Evolutionary conservation across 2,113 vertebrate species (phyloP).

Genomic region (Clarias gariepinus): DNA sequence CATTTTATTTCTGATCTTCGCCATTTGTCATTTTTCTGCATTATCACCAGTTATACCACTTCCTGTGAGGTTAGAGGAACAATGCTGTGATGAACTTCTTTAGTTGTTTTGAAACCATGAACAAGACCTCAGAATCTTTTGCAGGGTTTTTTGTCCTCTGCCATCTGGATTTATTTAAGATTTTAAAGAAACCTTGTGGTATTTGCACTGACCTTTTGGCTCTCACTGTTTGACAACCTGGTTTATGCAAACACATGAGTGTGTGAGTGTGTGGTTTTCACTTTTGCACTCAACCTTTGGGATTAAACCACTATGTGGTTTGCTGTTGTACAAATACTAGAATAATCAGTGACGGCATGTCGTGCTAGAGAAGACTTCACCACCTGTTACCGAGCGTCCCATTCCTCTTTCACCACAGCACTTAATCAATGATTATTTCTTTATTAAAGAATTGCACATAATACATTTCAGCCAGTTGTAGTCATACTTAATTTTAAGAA

Average conservation of each 20-base stretch:
- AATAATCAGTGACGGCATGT: not conserved
- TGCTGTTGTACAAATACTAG: not conserved
- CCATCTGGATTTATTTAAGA: not conserved
- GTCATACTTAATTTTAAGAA: not conserved
- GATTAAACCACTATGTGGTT: not conserved
- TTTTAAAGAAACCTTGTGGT: not conserved
- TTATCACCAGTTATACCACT: not conserved
- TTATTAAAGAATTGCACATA: not conserved
- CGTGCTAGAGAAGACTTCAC: not conserved
- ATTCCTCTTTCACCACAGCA: not conserved
- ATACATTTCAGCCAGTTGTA: not conserved
- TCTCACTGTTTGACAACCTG: not conserved
- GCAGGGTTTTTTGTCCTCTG: not conserved
- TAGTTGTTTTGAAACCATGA: not conserved
- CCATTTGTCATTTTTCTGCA: not conserved
- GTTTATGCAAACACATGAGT: not conserved
- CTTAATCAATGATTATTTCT: not conserved
- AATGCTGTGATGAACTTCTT: not conserved
- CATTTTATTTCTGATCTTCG: not conserved
- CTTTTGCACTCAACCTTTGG: not conserved
- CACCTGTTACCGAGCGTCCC: not conserved
- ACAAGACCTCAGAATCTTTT: not conserved
- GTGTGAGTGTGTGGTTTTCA: not conserved
- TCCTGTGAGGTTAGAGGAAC: not conserved
- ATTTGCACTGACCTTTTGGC: not conserved